Conservation (phyloP, 2,113 vertebrate species). For the Clinocottus analis region DNA sequence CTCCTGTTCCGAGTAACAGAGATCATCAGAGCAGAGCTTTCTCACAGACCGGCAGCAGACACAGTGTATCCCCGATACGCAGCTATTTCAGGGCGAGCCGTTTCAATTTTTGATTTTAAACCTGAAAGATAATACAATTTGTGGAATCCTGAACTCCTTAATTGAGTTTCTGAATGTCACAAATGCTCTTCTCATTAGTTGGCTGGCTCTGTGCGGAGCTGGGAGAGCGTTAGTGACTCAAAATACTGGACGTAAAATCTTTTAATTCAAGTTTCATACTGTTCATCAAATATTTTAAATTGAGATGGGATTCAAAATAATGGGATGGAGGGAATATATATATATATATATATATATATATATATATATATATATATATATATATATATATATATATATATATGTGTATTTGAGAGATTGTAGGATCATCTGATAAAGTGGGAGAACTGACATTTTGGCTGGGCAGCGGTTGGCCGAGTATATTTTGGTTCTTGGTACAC, state of each 20-base stretch:
- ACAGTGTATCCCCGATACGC: neutral
- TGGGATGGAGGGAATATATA: neutral
- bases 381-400: too few species aligned
- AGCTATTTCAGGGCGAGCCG: neutral
- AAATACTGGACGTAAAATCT: neutral
- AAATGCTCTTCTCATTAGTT: neutral
- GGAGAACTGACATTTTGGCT: constrained; percentile 30
- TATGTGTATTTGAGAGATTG: neutral
- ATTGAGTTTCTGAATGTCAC: constrained; percentile 23
- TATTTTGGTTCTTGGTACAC: constrained; percentile 37
- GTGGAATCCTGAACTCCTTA: neutral
- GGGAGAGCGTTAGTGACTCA: neutral
- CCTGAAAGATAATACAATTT: neutral
- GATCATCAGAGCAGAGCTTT: neutral
- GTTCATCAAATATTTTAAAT: neutral
- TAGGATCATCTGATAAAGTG: constrained; percentile 8
- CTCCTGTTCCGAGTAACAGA: neutral
- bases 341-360: too few species aligned
- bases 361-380: too few species aligned
- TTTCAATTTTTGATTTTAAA: neutral
- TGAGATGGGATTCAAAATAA: neutral
- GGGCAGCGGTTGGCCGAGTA: constrained; percentile 32
- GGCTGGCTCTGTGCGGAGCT: neutral
- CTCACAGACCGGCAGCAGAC: neutral
- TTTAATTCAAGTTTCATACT: neutral